These are phyloP conservation scores for Drosophila funebris DNA, from an alignment of 1,140 invertebrate genomes.

Conservation along the genomic window DNA sequence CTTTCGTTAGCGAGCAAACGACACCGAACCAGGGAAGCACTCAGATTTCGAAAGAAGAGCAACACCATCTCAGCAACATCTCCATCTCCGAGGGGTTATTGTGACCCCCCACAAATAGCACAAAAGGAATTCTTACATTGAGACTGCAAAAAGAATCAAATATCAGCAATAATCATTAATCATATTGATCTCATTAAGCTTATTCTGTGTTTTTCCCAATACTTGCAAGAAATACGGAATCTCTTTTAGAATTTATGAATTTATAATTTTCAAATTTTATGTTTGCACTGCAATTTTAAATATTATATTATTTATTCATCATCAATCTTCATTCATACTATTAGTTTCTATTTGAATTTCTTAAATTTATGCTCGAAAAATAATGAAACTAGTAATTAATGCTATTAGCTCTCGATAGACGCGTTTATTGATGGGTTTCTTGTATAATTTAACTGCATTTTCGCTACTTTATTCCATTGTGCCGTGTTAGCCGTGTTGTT, in stretches of 20 bases:
- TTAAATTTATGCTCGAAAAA: too few relatives aligned
- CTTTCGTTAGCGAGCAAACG: conserved; percentile 71
- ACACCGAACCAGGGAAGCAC: conserved; percentile 32
- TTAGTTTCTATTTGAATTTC: too few relatives aligned
- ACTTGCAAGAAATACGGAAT: background rate
- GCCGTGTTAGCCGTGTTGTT: conserved; percentile 25
- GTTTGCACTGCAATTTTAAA: too few relatives aligned
- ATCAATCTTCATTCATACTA: too few relatives aligned
- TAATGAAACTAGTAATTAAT: too few relatives aligned
- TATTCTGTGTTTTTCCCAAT: too few relatives aligned
- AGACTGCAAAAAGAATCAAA: background rate
- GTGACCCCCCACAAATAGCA: conserved; percentile 48
- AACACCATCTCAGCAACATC: conserved; percentile 4
- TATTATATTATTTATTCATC: too few relatives aligned
- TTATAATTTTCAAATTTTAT: too few relatives aligned
- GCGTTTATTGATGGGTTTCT: background rate
- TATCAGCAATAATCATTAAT: background rate
- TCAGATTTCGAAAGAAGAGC: conserved; percentile 64
- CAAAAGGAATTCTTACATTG: background rate
- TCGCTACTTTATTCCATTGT: conserved; percentile 38
- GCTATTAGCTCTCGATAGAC: too few relatives aligned
- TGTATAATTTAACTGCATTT: conserved; percentile 1
- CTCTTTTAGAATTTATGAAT: too few relatives aligned
- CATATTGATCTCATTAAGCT: background rate
- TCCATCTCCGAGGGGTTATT: conserved; percentile 25